Percentiles rank a stretch among this genome's conserved stretches.
Conservation (phyloP, 2,888 invertebrate species). For the Drosophila paracracens region DNA sequence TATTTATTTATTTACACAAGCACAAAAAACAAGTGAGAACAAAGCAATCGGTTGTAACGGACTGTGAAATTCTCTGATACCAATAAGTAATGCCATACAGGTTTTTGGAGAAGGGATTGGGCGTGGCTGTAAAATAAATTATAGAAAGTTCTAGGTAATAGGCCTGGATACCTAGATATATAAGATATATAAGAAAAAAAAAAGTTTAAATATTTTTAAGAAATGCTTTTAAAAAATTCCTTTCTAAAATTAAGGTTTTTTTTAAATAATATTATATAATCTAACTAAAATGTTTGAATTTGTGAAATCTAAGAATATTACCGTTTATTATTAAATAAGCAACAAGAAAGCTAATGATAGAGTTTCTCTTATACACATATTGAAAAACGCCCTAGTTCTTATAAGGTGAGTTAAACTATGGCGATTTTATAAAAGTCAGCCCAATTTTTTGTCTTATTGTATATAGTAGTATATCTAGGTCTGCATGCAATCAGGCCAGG, state of each 20-base stretch:
- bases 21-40: too few species aligned
- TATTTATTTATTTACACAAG: neutral
- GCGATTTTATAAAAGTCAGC: neutral
- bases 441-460: neutral
- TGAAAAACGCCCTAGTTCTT: neutral
- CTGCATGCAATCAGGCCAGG: neutral
- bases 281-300: too few species aligned
- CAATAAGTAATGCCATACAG: neutral
- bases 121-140: neutral
- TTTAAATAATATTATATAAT: neutral
- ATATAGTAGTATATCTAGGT: neutral
- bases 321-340: neutral
- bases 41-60: too few species aligned
- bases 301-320: neutral
- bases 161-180: neutral
- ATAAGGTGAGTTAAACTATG: neutral
- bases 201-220: neutral
- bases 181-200: neutral
- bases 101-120: neutral
- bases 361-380: neutral
- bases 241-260: neutral
- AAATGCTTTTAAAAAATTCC: neutral
- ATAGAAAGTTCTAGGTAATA: neutral
- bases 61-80: too few species aligned
- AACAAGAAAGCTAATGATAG: neutral